Base-by-base conservation (phyloP, 2,113 vertebrate species). In the Rallus limicola region DNA sequence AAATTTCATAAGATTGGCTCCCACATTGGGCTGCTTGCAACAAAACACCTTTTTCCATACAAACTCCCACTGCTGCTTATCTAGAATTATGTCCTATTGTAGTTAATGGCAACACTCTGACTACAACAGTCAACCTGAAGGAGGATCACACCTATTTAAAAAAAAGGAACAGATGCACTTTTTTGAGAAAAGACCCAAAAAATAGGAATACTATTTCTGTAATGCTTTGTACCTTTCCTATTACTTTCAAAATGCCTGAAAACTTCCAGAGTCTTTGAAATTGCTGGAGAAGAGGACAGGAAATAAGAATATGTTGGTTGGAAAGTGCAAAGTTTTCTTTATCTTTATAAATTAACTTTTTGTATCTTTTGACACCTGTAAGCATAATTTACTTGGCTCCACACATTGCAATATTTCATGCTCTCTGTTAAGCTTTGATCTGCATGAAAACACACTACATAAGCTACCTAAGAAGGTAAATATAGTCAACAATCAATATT, bases 221-320 rank as follows among this genome's bases (percentile, higher is more conserved):
- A 62, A 70, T 80, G 24, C 8, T 91, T 86, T 91, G 17, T 67
- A 59, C 34, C 44, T 23, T 78, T 93, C 86, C 70, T 74, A 91
- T 65, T 82, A 5, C 14, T 87, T 89, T 56, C 34, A 81, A 89
- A 75, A 64, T 70, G 33, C 60, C 75, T 83, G 10, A 88, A 92
- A 53, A 63, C 40, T 93, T 95, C 33, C 53, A 88, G 72, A 75
- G 67, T 46, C 68, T 70, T 91, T 74, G 34, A 40, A 90, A 70
- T 90, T 92, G 83, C 67, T 95, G 56, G 46, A 82, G 65, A 6
- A 95, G 64, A 70, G 0, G 1, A 72, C 11, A 70, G 42, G 21
- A 94, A 91, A 93, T 90, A 88, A 92, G 93, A 93, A 72, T 59
- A 29, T 12, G 23, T 69, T 89, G 17, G 68, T 92, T 72, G 63